A percentile compares a stretch with the other conserved stretches of the same genome.
Evolutionary conservation across 1,140 invertebrate species (phyloP).

Genomic region (Gonioctena quinquepunctata): DNA sequence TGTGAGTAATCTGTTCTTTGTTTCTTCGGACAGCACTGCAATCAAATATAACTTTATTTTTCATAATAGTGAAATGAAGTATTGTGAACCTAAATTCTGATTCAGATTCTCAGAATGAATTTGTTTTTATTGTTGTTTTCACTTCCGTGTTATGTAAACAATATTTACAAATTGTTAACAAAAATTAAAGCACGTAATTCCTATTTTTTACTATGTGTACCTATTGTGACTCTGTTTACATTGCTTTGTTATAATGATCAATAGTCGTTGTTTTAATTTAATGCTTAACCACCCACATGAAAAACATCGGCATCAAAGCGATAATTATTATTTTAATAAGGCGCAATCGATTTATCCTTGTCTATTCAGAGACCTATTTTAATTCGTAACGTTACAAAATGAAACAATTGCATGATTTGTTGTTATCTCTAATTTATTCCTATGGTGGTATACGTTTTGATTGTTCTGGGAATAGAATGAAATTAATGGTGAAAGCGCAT

Average conservation of each 20-base stretch:
- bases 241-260: neutral
- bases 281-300: neutral
- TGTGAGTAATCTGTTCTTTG: neutral
- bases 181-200: too few relatives aligned
- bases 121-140: too few relatives aligned
- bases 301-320: neutral
- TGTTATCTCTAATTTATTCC: neutral
- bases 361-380: neutral
- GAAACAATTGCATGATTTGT: neutral
- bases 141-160: too few relatives aligned
- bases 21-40: too few relatives aligned
- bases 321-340: neutral
- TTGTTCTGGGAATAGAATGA: too few relatives aligned
- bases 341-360: neutral
- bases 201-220: too few relatives aligned
- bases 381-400: neutral
- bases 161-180: too few relatives aligned
- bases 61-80: too few relatives aligned
- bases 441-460: neutral
- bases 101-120: too few relatives aligned
- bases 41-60: too few relatives aligned
- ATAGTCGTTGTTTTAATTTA: neutral
- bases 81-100: too few relatives aligned
- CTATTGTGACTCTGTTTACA: too few relatives aligned
- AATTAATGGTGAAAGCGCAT: neutral